phyloP scores from a whole-genome alignment of 2,113 vertebrate species.

The Rattus rattus region DNA sequence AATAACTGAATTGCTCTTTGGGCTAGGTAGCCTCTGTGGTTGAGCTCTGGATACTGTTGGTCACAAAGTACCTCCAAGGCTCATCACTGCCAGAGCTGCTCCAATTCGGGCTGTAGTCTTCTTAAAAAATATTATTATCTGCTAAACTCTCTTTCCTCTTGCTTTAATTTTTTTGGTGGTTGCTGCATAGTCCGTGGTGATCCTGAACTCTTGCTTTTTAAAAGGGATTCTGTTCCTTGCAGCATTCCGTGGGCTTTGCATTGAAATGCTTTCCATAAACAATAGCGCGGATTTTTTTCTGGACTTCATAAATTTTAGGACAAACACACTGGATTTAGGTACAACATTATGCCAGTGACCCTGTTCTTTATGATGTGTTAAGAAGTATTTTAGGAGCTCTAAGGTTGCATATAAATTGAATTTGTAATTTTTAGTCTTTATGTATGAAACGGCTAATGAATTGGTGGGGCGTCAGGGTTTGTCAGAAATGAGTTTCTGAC shows the following conservation, averaged over 20 bases:
- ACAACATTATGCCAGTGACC: not conserved
- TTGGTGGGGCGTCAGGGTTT: not conserved
- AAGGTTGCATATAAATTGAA: constrained; percentile 26
- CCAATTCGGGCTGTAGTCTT: not conserved
- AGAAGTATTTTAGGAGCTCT: constrained; percentile 4
- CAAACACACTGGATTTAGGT: constrained; percentile 14
- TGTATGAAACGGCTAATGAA: not conserved
- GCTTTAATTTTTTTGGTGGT: not conserved
- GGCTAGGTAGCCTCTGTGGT: not conserved
- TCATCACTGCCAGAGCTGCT: not conserved
- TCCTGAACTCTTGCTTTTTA: not conserved
- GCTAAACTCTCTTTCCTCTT: not conserved
- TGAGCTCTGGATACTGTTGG: not conserved
- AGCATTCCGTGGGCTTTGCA: not conserved
- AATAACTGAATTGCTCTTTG: not conserved
- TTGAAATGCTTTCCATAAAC: constrained; percentile 52
- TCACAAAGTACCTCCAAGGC: not conserved
- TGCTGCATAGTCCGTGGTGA: not conserved
- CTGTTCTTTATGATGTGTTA: not conserved
- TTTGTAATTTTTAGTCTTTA: constrained; percentile 44
- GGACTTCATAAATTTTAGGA: constrained; percentile 14
- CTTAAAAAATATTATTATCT: not conserved
- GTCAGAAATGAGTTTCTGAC: constrained; percentile 26
- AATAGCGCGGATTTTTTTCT: not conserved
- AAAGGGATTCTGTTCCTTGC: not conserved